Conservation (phyloP, 2,888 invertebrate species). For the Rutpela maculata region DNA sequence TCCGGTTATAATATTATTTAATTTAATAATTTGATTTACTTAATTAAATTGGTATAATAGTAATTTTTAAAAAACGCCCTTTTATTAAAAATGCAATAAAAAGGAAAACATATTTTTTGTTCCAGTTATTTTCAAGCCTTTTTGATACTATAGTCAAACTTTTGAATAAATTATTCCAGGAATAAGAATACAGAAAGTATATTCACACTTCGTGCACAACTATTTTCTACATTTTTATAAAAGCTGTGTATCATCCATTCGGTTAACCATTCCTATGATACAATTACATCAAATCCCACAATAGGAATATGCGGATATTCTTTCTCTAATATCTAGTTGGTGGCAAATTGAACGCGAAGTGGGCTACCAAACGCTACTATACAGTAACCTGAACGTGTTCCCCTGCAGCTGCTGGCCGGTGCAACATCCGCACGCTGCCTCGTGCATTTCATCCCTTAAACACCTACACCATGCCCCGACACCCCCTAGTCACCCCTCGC, state of each 20-base stretch:
- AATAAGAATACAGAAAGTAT: no score
- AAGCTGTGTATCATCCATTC: background rate
- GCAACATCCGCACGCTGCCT: slow-evolving; percentile 61
- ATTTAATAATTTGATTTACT: no score
- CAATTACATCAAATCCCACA: background rate
- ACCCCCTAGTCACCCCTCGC: slow-evolving; percentile 43
- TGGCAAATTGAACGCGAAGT: slow-evolving; percentile 22
- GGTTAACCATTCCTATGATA: background rate
- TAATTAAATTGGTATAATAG: no score
- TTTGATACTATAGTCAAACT: no score
- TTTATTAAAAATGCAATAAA: no score
- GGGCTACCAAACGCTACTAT: background rate
- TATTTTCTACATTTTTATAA: background rate
- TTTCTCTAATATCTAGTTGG: background rate
- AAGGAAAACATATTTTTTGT: no score
- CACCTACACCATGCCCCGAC: slow-evolving; percentile 52
- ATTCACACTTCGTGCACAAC: background rate
- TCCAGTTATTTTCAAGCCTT: no score
- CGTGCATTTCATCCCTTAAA: slow-evolving; percentile 59
- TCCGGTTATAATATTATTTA: no score
- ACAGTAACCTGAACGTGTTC: slow-evolving; percentile 59
- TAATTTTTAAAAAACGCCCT: no score
- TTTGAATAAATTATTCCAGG: no score
- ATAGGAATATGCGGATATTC: background rate
- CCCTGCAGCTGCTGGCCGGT: slow-evolving; percentile 60